Evolutionary conservation across 2,797 vertebrate genomes (phyloP).

Genomic region (Acomys russatus): DNA sequence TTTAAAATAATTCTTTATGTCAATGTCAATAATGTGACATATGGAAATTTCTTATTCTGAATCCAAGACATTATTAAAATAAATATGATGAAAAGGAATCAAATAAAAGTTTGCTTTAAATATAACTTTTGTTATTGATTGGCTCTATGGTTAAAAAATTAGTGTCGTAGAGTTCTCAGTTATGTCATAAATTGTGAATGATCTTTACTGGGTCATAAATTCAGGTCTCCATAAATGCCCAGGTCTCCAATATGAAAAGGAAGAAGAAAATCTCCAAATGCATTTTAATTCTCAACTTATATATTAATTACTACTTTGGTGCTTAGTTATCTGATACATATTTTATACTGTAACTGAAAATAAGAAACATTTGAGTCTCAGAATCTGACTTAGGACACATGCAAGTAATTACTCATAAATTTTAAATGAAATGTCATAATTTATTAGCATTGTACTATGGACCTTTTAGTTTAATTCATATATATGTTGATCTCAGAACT

Average conservation of each 20-base stretch:
- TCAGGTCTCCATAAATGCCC: background rate
- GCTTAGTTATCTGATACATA: constrained; percentile 13
- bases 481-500: constrained; percentile 14
- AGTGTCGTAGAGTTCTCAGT: constrained; percentile 12
- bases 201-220: constrained; percentile 43
- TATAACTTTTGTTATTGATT: background rate
- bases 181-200: constrained; percentile 45
- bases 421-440: constrained; percentile 48
- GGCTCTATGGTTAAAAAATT: background rate
- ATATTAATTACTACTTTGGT: constrained; percentile 46
- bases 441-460: constrained; percentile 43
- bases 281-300: constrained; percentile 45
- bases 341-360: constrained; percentile 21
- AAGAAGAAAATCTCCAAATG: constrained; percentile 28
- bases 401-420: constrained; percentile 27
- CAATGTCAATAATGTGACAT: background rate
- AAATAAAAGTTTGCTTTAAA: constrained; percentile 49
- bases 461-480: constrained; percentile 22
- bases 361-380: constrained; percentile 31
- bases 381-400: constrained; percentile 45
- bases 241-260: constrained; percentile 51
- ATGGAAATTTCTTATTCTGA: constrained; percentile 23
- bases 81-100: constrained; percentile 1
- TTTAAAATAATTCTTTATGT: constrained; percentile 38
- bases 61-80: constrained; percentile 30